A percentile compares a stretch with the other conserved stretches of the same genome.
phyloP scores from a whole-genome alignment of 1,140 invertebrate species.

The Charaxes varanes region DNA sequence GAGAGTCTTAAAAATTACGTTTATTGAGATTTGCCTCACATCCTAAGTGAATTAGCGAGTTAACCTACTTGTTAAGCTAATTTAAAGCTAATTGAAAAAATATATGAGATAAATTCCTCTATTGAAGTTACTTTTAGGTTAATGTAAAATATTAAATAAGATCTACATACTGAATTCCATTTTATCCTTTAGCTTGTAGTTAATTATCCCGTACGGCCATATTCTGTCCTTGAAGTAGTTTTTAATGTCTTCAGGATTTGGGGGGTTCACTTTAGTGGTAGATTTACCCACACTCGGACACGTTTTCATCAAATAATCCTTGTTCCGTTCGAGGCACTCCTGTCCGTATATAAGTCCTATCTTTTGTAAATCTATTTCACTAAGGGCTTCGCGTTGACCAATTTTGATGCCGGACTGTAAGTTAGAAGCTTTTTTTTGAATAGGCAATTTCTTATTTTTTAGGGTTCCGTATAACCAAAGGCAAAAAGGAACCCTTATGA shows the following conservation, averaged over 20 bases:
- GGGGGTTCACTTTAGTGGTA: conserved; percentile 11
- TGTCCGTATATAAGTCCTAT: conserved; percentile 36
- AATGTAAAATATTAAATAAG: neutral
- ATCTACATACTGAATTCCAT: conserved; percentile 53
- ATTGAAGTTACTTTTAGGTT: no score
- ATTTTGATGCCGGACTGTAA: conserved; percentile 36
- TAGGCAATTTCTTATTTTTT: neutral
- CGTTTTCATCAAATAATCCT: conserved; percentile 50
- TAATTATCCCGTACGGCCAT: conserved; percentile 54
- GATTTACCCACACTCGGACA: conserved; percentile 47
- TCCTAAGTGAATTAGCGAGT: no score
- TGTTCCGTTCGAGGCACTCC: conserved; percentile 49
- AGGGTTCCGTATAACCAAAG: neutral
- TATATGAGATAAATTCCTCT: no score
- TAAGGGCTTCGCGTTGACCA: conserved; percentile 52
- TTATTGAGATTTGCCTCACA: no score
- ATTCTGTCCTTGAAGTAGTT: conserved; percentile 47
- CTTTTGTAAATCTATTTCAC: conserved; percentile 52
- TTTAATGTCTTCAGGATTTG: conserved; percentile 32
- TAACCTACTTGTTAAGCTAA: no score
- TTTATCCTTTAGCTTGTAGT: conserved; percentile 43
- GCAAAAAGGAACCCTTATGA: no score
- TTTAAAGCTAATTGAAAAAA: no score
- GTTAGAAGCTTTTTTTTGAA: neutral
- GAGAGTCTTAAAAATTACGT: no score